Evolutionary conservation across 2,113 vertebrate species (phyloP).

Genomic region (Madoqua kirkii): DNA sequence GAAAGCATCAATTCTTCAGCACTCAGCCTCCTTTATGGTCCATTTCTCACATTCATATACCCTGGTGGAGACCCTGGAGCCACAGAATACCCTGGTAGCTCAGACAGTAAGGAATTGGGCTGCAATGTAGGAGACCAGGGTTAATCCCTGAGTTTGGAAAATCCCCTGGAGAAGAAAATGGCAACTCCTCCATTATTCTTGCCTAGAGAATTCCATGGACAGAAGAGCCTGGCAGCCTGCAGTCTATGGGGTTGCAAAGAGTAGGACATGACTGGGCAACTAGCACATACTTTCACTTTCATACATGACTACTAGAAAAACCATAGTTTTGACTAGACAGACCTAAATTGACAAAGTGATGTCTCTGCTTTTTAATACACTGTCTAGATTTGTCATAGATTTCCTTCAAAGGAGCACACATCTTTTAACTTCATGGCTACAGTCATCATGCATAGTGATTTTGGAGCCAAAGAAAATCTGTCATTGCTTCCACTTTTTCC

Average conservation of each 20-base stretch:
- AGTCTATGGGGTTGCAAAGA: not conserved
- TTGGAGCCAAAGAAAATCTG: not conserved
- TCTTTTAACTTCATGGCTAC: not conserved
- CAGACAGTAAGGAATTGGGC: not conserved
- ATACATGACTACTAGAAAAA: not conserved
- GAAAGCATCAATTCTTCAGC: not conserved
- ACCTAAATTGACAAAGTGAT: not conserved
- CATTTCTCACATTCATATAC: not conserved
- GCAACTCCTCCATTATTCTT: not conserved
- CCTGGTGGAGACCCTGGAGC: not conserved
- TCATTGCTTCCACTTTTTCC: not conserved
- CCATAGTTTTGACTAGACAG: not conserved
- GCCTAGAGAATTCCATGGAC: not conserved
- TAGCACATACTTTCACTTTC: not conserved
- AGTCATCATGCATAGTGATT: not conserved
- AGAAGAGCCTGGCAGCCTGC: not conserved
- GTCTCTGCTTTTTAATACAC: not conserved
- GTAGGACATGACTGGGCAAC: accelerated
- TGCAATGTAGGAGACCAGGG: not conserved
- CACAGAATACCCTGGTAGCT: not conserved
- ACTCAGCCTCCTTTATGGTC: not conserved
- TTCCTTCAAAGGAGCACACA: not conserved
- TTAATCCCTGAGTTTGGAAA: not conserved
- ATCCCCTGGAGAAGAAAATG: not conserved
- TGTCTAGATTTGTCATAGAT: not conserved